These are phyloP conservation scores for Stigmatopora nigra DNA, from an alignment of 2,113 vertebrate genomes.

Conservation along the genomic window DNA sequence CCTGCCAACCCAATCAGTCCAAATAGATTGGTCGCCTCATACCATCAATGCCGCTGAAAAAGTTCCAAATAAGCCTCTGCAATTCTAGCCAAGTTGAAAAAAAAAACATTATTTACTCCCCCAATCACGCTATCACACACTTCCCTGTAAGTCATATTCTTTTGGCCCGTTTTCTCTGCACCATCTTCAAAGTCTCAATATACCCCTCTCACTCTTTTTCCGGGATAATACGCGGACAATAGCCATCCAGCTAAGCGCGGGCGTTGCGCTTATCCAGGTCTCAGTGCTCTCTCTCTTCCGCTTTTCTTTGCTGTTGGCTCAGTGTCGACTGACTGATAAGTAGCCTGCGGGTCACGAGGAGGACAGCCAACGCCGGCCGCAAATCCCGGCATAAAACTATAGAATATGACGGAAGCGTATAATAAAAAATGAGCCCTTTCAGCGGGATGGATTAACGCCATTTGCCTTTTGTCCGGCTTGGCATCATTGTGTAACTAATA, in stretches of 20 bases:
- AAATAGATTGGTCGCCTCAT: too few relatives aligned
- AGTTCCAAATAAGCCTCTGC: too few relatives aligned
- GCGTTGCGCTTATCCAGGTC: constrained; percentile 17
- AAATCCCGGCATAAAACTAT: constrained; percentile 26
- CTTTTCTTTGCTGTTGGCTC: constrained; percentile 5
- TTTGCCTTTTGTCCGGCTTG: constrained; percentile 3
- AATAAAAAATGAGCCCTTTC: constrained; percentile 15
- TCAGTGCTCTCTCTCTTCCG: constrained; percentile 10
- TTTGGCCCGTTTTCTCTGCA: not conserved
- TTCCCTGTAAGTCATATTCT: not conserved
- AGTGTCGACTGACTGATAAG: constrained; percentile 23
- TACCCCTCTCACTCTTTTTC: constrained; percentile 5
- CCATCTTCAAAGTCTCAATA: not conserved
- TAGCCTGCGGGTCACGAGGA: constrained; percentile 16
- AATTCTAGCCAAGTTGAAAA: too few relatives aligned
- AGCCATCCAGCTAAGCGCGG: constrained; percentile 6
- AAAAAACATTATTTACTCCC: too few relatives aligned
- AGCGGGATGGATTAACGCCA: constrained; percentile 9
- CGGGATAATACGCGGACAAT: constrained; percentile 14
- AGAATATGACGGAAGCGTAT: constrained; percentile 4
- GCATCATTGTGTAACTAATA: not conserved
- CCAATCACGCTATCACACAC: not conserved
- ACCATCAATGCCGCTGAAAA: too few relatives aligned
- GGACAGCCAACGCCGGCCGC: constrained; percentile 20
- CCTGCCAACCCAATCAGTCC: too few relatives aligned